Percentiles rank a stretch among this genome's conserved stretches.
phyloP scores from a whole-genome alignment of 2,797 vertebrate genomes.

The Benthosema pterotum region DNA sequence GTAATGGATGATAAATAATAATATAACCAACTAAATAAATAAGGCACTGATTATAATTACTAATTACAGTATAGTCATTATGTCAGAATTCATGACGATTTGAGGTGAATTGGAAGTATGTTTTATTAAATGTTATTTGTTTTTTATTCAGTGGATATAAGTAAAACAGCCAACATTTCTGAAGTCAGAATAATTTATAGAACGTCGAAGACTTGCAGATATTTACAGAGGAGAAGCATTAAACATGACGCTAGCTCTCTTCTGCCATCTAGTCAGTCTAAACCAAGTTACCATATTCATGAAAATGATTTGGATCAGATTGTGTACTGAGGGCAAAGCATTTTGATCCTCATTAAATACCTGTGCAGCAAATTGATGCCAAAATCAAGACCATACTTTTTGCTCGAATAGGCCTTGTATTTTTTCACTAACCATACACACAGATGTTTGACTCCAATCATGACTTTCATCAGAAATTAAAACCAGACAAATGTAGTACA shows the following conservation, averaged over 20 bases:
- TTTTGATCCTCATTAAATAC: conserved; percentile 59
- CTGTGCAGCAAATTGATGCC: conserved; percentile 49
- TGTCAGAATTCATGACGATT: too few species aligned
- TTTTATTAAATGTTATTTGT: too few species aligned
- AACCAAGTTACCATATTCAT: conserved; percentile 32
- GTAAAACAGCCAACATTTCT: too few species aligned
- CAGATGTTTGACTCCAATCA: conserved; percentile 24
- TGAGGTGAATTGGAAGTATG: too few species aligned
- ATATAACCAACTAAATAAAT: too few species aligned
- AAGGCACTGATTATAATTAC: too few species aligned
- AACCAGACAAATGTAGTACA: conserved; percentile 45
- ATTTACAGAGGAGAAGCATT: conserved; percentile 15
- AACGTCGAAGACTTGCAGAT: conserved; percentile 10
- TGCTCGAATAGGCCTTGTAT: conserved; percentile 26
- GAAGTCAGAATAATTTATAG: not conserved
- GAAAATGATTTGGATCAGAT: conserved; percentile 39
- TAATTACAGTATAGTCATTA: too few species aligned
- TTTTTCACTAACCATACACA: not conserved
- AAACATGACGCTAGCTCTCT: conserved; percentile 57
- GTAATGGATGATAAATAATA: too few species aligned
- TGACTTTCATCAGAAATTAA: conserved; percentile 38
- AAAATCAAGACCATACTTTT: conserved; percentile 17
- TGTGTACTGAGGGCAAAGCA: conserved; percentile 37
- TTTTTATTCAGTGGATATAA: too few species aligned
- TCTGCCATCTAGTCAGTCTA: conserved; percentile 68